Percentiles rank a stretch among this genome's conserved stretches.
Evolutionary conservation across 2,888 invertebrate species (phyloP).

Genomic region (Rhodophaea formosa): DNA sequence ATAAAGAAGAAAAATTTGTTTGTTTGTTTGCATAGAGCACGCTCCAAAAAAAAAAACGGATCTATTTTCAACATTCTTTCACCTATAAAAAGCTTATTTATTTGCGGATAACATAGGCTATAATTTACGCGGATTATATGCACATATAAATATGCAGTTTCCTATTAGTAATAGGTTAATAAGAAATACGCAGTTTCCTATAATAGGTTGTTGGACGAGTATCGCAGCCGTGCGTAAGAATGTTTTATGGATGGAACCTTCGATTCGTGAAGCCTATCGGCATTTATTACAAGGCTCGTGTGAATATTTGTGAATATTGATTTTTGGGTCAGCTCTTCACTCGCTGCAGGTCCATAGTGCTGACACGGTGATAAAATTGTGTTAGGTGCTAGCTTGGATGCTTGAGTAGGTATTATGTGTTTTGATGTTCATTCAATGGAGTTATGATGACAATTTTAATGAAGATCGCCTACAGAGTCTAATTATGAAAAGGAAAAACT

Average conservation of each 20-base stretch:
- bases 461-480: background rate
- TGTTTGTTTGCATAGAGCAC: too few relatives aligned
- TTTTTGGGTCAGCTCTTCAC: slow-evolving; percentile 74
- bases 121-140: too few relatives aligned
- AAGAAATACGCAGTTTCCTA: background rate
- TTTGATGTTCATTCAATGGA: background rate
- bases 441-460: background rate
- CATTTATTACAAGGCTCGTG: slow-evolving; percentile 64
- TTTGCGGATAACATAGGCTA: too few relatives aligned
- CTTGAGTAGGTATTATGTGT: background rate
- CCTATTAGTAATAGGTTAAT: too few relatives aligned
- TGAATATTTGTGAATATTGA: slow-evolving; percentile 79
- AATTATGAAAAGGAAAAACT: background rate
- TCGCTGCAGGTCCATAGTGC: slow-evolving; percentile 23
- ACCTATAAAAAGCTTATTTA: too few relatives aligned
- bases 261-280: slow-evolving; percentile 69
- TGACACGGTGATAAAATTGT: slow-evolving; percentile 6
- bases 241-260: slow-evolving; percentile 72
- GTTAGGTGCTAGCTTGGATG: background rate
- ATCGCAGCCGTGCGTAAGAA: slow-evolving; percentile 43
- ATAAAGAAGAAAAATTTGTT: too few relatives aligned
- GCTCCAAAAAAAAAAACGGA: too few relatives aligned
- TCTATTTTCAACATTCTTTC: too few relatives aligned
- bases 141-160: too few relatives aligned
- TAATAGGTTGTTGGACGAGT: background rate